A percentile compares a stretch with the other conserved stretches of the same genome.
phyloP scores from a whole-genome alignment of 64 coral and sea anemone species.

The Porites lutea region DNA sequence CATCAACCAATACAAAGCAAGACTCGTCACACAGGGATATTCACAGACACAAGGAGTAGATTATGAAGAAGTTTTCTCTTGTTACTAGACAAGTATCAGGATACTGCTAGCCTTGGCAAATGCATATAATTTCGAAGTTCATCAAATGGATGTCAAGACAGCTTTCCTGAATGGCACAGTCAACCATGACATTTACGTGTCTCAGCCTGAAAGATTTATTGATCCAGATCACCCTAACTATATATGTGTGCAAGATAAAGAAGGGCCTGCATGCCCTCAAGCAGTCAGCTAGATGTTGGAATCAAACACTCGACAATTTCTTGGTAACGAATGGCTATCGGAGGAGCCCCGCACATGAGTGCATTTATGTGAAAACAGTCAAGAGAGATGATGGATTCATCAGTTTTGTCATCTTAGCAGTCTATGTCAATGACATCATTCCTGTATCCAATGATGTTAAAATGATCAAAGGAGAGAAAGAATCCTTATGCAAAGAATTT shows the following conservation, averaged over 20 bases:
- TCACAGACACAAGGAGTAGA: too few species aligned
- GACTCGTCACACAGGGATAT: too few species aligned
- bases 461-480: slow-evolving; percentile 56
- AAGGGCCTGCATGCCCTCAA: slow-evolving; percentile 32
- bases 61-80: too few species aligned
- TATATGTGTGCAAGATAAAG: slow-evolving; percentile 46
- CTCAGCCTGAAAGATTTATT: slow-evolving; percentile 36
- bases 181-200: slow-evolving; percentile 43
- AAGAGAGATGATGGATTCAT: slow-evolving; percentile 2
- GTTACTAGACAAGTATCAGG: too few species aligned
- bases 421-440: slow-evolving; percentile 54
- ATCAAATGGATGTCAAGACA: background rate
- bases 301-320: slow-evolving; percentile 39
- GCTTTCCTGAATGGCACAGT: slow-evolving; percentile 37
- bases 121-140: too few species aligned
- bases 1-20: background rate
- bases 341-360: slow-evolving; percentile 25
- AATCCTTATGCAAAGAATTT: background rate
- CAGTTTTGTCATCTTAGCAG: slow-evolving; percentile 41
- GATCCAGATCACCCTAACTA: too few species aligned
- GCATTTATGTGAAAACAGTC: slow-evolving; percentile 44
- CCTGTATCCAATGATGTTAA: slow-evolving; percentile 33
- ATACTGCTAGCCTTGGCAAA: too few species aligned
- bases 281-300: slow-evolving; percentile 62
- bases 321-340: slow-evolving; percentile 25